These are phyloP conservation scores for Bombus vancouverensis DNA, from an alignment of 1,140 invertebrate species.

Conservation along the genomic window DNA sequence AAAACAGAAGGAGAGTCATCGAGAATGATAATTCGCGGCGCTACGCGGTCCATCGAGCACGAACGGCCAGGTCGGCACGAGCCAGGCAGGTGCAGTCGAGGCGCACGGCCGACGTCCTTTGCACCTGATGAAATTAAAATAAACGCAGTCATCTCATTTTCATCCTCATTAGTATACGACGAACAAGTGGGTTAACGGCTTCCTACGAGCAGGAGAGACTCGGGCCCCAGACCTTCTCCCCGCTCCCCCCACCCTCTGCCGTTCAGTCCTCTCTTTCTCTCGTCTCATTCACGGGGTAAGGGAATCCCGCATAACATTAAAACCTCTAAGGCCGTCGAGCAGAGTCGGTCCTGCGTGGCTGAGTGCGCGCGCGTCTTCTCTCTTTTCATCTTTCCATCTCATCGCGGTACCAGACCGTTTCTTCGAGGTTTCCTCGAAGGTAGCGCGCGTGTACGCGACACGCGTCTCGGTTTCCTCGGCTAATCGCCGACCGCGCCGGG, in stretches of 20 bases:
- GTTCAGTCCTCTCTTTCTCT: constrained; percentile 19
- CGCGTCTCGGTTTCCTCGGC: constrained; percentile 29
- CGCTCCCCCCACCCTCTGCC: constrained; percentile 1
- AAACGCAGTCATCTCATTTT: constrained; percentile 81
- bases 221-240: constrained; percentile 44
- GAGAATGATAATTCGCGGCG: background rate
- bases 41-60: background rate
- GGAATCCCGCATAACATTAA: constrained; percentile 80
- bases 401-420: background rate
- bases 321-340: constrained; percentile 60
- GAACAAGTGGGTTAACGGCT: constrained; percentile 79
- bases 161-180: constrained; percentile 81
- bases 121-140: constrained; percentile 82
- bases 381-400: background rate
- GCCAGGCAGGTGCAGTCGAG: constrained; percentile 55
- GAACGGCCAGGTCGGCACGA: constrained; percentile 9
- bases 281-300: constrained; percentile 71
- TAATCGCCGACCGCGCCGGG: background rate
- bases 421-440: constrained; percentile 13
- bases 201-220: constrained; percentile 68
- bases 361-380: background rate
- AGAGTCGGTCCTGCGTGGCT: too few relatives aligned
- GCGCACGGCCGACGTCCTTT: constrained; percentile 61
- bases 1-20: too few relatives aligned
- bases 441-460: constrained; percentile 19